Percentiles rank a stretch among this genome's conserved stretches.
These are phyloP conservation scores for Guaruba guarouba DNA, from an alignment of 2,113 vertebrate species.

Conservation along the genomic window DNA sequence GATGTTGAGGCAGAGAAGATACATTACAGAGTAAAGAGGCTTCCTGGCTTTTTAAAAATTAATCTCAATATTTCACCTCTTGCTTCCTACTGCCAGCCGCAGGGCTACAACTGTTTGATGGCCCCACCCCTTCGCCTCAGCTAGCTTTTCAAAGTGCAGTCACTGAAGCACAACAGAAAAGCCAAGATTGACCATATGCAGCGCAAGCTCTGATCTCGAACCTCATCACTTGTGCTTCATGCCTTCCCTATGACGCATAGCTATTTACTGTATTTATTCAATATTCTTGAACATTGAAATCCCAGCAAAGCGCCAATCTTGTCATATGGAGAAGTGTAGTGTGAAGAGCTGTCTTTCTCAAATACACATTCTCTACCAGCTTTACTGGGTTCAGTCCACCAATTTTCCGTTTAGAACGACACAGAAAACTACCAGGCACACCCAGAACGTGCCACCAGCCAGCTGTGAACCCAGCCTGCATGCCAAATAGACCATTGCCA, in stretches of 20 bases:
- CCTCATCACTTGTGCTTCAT: neutral
- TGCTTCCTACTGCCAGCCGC: neutral
- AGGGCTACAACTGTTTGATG: neutral
- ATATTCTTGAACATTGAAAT: neutral
- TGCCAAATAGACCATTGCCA: neutral
- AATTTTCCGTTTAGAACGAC: neutral
- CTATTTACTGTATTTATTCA: neutral
- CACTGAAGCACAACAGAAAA: neutral
- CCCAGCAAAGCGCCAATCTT: neutral
- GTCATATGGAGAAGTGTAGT: too few species aligned
- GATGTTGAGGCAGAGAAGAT: neutral
- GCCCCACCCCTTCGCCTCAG: neutral
- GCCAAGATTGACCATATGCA: neutral
- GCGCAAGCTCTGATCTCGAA: neutral
- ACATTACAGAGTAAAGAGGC: neutral
- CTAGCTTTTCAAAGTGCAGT: neutral
- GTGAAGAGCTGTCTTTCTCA: neutral
- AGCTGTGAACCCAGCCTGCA: rapidly evolving
- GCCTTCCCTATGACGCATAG: neutral
- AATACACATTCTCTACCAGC: neutral
- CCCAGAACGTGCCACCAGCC: rapidly evolving
- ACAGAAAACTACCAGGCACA: neutral
- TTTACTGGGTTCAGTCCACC: neutral
- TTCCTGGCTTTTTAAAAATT: neutral
- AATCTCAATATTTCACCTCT: neutral